Conservation (phyloP, 2,113 vertebrate species). For the Laticauda colubrina region DNA sequence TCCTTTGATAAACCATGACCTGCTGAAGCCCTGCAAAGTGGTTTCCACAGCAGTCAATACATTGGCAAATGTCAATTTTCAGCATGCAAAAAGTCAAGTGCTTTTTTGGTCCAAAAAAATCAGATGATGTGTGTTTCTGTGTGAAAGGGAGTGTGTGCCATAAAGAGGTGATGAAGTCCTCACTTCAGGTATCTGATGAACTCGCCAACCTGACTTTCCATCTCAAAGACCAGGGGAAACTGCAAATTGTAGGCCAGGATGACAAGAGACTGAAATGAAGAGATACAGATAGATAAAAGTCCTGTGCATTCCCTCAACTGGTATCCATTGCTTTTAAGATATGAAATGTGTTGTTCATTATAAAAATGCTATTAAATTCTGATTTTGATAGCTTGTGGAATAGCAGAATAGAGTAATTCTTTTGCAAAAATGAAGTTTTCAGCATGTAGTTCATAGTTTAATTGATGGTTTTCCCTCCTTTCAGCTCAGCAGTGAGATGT, state of each 20-base stretch:
- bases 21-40: slow-evolving; percentile 51
- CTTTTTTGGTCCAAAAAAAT: slow-evolving; percentile 20
- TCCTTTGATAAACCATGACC: slow-evolving; percentile 34
- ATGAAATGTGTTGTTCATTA: neutral
- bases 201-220: slow-evolving; percentile 34
- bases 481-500: neutral
- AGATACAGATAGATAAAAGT: neutral
- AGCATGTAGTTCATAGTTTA: neutral
- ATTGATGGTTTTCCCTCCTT: neutral
- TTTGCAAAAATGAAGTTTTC: neutral
- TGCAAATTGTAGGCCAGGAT: neutral
- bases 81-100: slow-evolving; percentile 48
- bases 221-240: slow-evolving; percentile 50
- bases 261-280: neutral
- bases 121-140: neutral
- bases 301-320: neutral
- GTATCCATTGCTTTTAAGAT: neutral
- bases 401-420: neutral
- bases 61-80: slow-evolving; percentile 52
- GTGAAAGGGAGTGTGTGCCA: neutral
- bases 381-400: neutral
- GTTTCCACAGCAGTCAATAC: slow-evolving; percentile 50
- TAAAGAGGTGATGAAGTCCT: slow-evolving; percentile 56
- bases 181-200: slow-evolving; percentile 54
- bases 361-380: neutral